A percentile compares a stretch with the other conserved stretches of the same genome.
Evolutionary conservation across 2,888 invertebrate genomes (phyloP).

Genomic region (Drosophila leonis): DNA sequence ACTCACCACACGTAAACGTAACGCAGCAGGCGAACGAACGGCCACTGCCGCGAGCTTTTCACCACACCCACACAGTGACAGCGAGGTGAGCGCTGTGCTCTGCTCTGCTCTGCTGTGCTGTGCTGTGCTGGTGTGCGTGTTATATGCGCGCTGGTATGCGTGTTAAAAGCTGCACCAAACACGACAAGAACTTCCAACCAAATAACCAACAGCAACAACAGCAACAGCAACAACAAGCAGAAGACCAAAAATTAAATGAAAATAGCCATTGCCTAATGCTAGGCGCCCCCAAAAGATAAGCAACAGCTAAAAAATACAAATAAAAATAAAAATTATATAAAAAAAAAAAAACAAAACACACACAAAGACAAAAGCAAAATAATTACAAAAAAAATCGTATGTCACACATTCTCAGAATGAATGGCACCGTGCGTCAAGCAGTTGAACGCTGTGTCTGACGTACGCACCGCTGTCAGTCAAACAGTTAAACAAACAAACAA

Average conservation of each 20-base stretch:
- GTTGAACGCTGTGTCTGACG: slow-evolving; percentile 25
- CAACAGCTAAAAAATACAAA: not conserved
- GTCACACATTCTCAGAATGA: not conserved
- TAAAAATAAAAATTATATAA: not conserved
- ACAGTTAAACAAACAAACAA: slow-evolving; percentile 50
- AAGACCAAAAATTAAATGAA: slow-evolving; percentile 5
- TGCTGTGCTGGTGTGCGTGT: slow-evolving; percentile 65
- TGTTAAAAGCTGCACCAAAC: slow-evolving; percentile 73
- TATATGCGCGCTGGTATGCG: slow-evolving; percentile 58
- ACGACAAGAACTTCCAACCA: slow-evolving; percentile 42
- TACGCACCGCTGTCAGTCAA: slow-evolving; percentile 49
- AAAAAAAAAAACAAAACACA: not conserved
- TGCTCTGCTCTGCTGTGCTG: not conserved
- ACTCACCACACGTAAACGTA: slow-evolving; percentile 31
- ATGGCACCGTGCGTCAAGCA: slow-evolving; percentile 28
- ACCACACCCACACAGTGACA: slow-evolving; percentile 37
- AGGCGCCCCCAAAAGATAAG: slow-evolving; percentile 30
- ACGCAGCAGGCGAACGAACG: not conserved
- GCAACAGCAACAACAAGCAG: slow-evolving; percentile 7
- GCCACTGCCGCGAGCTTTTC: slow-evolving; percentile 35
- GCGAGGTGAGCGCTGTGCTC: not conserved
- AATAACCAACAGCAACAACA: slow-evolving; percentile 10
- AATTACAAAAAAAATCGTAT: not conserved
- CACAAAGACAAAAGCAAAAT: not conserved
- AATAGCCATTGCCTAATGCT: slow-evolving; percentile 47